phyloP scores from a whole-genome alignment of 1,140 invertebrate species.

The Metaphire vulgaris region DNA sequence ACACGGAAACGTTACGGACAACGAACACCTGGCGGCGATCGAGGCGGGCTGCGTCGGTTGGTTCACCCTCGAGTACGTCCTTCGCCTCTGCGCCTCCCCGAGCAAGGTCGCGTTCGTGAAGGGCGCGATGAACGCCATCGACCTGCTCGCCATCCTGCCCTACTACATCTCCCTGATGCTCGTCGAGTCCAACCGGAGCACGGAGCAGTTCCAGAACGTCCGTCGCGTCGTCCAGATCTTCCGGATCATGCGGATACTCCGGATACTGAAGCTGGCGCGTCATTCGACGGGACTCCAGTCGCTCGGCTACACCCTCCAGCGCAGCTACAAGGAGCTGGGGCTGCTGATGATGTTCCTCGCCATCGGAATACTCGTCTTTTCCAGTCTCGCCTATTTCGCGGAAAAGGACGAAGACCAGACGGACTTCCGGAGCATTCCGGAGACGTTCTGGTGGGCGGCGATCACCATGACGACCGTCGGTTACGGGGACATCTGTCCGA shows the following conservation, averaged over 20 bases:
- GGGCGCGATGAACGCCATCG: slow-evolving; percentile 95
- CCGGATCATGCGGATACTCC: slow-evolving; percentile 96
- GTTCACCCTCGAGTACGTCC: slow-evolving; percentile 97
- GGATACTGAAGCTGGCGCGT: slow-evolving; percentile 95
- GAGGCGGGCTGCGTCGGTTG: slow-evolving; percentile 99
- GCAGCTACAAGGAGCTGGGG: slow-evolving; percentile 98
- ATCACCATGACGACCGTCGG: slow-evolving; percentile 96
- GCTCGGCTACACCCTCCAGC: slow-evolving; percentile 93
- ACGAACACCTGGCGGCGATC: slow-evolving; percentile 46
- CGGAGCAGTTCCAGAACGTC: slow-evolving; percentile 53
- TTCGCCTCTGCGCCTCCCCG: slow-evolving; percentile 59
- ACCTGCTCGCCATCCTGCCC: slow-evolving; percentile 95
- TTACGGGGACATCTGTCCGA: slow-evolving; percentile 62
- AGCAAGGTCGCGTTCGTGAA: slow-evolving; percentile 37
- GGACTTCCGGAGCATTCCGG: slow-evolving; percentile 45
- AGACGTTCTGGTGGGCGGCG: slow-evolving; percentile 68
- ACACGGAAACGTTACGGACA: slow-evolving; percentile 38
- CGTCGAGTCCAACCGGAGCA: slow-evolving; percentile 49
- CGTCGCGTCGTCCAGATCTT: slow-evolving; percentile 86
- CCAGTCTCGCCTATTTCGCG: slow-evolving; percentile 95
- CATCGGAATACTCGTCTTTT: slow-evolving; percentile 98
- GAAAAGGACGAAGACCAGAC: slow-evolving; percentile 65
- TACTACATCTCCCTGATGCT: slow-evolving; percentile 65
- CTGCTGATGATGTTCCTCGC: slow-evolving; percentile 97
- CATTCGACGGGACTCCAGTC: slow-evolving; percentile 97